A percentile compares a stretch with the other conserved stretches of the same genome.
Conservation (phyloP, 2,113 vertebrate genomes). For the Neolamprologus modestus region DNA sequence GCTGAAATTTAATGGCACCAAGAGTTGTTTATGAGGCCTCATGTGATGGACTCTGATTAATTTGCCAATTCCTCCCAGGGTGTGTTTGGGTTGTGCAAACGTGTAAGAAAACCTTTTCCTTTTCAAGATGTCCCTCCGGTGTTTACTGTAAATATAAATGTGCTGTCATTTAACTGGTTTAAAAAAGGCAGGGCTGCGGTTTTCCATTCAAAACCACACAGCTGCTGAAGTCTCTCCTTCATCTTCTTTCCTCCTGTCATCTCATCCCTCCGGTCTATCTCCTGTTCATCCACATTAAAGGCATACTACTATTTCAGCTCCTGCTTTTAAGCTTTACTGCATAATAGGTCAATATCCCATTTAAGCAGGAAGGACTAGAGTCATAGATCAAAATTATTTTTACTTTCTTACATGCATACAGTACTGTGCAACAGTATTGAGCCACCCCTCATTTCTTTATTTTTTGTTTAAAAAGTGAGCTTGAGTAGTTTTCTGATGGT, state of each 20-base stretch:
- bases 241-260: background rate
- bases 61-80: background rate
- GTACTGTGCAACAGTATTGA: background rate
- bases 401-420: background rate
- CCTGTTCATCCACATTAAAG: conserved; percentile 28
- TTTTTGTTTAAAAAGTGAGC: background rate
- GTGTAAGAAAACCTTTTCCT: background rate
- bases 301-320: conserved; percentile 12
- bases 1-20: background rate
- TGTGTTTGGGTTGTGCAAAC: background rate
- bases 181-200: conserved; percentile 17
- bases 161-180: conserved; percentile 29
- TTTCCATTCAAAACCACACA: conserved; percentile 40
- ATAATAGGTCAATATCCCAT: background rate
- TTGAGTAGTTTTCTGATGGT: background rate
- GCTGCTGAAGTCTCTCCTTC: conserved; percentile 16
- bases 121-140: background rate
- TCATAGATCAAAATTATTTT: background rate
- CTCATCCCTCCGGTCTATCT: background rate
- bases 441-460: background rate
- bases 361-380: background rate
- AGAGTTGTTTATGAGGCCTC: background rate
- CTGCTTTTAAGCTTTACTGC: conserved; percentile 2
- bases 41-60: background rate
- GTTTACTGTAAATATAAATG: conserved; percentile 20